These are phyloP conservation scores for Belonocnema kinseyi DNA, from an alignment of 1,140 invertebrate species.

Conservation along the genomic window DNA sequence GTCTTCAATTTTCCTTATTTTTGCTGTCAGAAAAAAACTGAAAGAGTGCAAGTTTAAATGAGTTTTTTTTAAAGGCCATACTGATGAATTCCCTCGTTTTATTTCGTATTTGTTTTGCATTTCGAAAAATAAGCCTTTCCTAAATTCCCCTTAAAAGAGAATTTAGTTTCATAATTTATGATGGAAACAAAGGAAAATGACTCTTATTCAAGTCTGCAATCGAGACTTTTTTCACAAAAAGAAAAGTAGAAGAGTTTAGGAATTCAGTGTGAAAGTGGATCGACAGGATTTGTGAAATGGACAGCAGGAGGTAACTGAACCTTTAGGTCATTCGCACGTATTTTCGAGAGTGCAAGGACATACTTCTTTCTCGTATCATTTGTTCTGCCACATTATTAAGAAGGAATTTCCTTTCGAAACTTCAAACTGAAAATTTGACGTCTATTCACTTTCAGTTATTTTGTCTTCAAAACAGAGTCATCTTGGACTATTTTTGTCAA, in stretches of 20 bases:
- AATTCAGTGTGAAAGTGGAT: constrained; percentile 26
- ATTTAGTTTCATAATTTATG: too few species aligned
- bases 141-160: too few species aligned
- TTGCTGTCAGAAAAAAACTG: too few species aligned
- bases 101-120: too few species aligned
- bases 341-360: constrained; percentile 16
- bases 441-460: too few species aligned
- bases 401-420: not conserved
- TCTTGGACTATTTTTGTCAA: not conserved
- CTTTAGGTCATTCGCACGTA: constrained; percentile 26
- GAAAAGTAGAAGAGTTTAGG: constrained; percentile 27
- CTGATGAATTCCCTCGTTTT: too few species aligned
- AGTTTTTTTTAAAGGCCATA: too few species aligned
- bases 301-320: constrained; percentile 28
- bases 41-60: too few species aligned
- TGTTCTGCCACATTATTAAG: not conserved
- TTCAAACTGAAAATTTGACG: not conserved
- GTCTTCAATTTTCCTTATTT: not conserved
- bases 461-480: too few species aligned
- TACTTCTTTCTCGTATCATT: not conserved
- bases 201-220: too few species aligned
- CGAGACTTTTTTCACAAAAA: not conserved
- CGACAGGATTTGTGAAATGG: constrained; percentile 26
- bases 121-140: too few species aligned
- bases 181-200: too few species aligned